phyloP scores from a whole-genome alignment of 2,888 invertebrate species.

The Oscheius sp. region DNA sequence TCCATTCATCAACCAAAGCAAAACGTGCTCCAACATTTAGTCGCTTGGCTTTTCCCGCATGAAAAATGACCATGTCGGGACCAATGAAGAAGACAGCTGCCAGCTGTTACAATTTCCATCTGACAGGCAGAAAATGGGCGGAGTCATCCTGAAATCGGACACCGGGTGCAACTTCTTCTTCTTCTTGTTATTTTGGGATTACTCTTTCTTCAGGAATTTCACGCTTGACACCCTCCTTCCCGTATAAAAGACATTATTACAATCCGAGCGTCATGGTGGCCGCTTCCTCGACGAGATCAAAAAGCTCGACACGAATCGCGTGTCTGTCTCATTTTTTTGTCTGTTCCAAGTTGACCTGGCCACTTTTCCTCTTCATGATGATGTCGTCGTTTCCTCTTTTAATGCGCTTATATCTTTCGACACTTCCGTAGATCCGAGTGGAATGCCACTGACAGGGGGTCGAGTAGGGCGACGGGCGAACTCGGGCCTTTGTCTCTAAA shows the following conservation, averaged over 20 bases:
- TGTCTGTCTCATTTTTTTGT: neutral
- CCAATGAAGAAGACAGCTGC: neutral
- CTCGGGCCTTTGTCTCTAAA: too few relatives aligned
- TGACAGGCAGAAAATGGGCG: neutral
- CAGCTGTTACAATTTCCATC: neutral
- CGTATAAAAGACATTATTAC: slow-evolving; percentile 14
- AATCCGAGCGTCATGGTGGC: neutral
- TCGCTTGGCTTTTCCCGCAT: neutral
- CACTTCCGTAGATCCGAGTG: too few relatives aligned
- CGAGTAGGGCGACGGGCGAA: too few relatives aligned
- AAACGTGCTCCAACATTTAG: neutral
- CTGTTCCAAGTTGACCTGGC: neutral
- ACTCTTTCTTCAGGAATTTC: neutral
- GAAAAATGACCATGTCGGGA: slow-evolving; percentile 8
- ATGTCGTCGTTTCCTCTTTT: too few relatives aligned
- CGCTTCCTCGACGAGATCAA: too few relatives aligned
- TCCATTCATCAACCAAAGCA: neutral
- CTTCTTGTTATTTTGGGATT: neutral
- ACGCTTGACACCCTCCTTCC: neutral
- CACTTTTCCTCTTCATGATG: too few relatives aligned
- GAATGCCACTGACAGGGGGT: too few relatives aligned
- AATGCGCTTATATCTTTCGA: too few relatives aligned
- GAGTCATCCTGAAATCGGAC: too few relatives aligned
- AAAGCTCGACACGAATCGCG: slow-evolving; percentile 2
- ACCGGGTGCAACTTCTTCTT: too few relatives aligned